Evolutionary conservation across 2,797 vertebrate genomes (phyloP).

Genomic region (Neoniphon sammara): DNA sequence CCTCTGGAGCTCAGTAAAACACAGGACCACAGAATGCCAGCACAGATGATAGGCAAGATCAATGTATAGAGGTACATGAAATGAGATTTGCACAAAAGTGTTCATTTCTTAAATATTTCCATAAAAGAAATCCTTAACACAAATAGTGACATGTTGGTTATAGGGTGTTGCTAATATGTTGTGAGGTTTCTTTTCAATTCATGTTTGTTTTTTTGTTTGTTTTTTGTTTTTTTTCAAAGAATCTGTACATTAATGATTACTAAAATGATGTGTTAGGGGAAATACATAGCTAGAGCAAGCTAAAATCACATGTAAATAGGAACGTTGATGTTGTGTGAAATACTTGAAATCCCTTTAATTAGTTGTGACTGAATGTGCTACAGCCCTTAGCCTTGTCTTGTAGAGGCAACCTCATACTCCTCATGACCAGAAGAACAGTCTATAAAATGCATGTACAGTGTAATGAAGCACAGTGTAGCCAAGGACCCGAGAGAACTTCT

Average conservation of each 20-base stretch:
- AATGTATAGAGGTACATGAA: constrained; percentile 15
- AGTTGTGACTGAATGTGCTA: constrained; percentile 76
- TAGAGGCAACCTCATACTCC: constrained; percentile 64
- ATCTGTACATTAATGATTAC: constrained; percentile 58
- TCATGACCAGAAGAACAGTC: constrained; percentile 58
- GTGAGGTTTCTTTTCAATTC: constrained; percentile 37
- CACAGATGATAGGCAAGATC: constrained; percentile 1
- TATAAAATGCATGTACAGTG: constrained; percentile 70
- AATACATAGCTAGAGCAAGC: constrained; percentile 44
- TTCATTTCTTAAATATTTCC: constrained; percentile 17
- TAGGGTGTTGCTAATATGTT: constrained; percentile 22
- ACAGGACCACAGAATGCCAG: constrained; percentile 14
- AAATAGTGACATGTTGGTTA: constrained; percentile 26
- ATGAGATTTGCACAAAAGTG: constrained; percentile 35
- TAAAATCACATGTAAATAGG: constrained; percentile 73
- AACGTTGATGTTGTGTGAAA: constrained; percentile 72
- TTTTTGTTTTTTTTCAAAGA: constrained; percentile 25
- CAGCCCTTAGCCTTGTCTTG: constrained; percentile 70
- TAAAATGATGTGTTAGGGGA: constrained; percentile 43
- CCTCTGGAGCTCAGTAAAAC: constrained; percentile 33
- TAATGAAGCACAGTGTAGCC: constrained; percentile 83
- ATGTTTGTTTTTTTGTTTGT: constrained; percentile 26
- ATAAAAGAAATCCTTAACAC: constrained; percentile 21
- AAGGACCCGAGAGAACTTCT: constrained; percentile 83
- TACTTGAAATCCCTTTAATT: constrained; percentile 85